These are phyloP conservation scores for Drosophila lacicola DNA, from an alignment of 2,888 invertebrate genomes.

Conservation along the genomic window DNA sequence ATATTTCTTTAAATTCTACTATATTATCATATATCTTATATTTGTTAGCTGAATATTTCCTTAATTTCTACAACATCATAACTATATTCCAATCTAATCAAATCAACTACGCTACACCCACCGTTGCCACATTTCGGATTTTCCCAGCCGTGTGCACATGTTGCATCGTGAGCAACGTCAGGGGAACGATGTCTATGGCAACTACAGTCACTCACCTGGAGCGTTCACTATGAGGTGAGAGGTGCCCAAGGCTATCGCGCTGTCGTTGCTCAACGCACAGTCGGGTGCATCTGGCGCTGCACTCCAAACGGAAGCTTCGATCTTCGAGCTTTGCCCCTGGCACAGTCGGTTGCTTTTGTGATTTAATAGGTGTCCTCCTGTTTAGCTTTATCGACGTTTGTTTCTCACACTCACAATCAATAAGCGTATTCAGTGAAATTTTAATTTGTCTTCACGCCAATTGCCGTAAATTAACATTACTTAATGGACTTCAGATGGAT, in stretches of 20 bases:
- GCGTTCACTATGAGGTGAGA: constrained; percentile 79
- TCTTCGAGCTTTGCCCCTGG: constrained; percentile 65
- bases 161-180: constrained; percentile 81
- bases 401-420: constrained; percentile 41
- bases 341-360: constrained; percentile 78
- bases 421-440: constrained; percentile 9
- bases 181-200: constrained; percentile 76
- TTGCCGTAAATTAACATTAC: constrained; percentile 31
- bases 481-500: constrained; percentile 43
- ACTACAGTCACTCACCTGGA: constrained; percentile 80
- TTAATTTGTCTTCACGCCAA: constrained; percentile 34
- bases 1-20: not conserved
- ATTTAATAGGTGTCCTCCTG: constrained; percentile 38
- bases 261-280: constrained; percentile 78
- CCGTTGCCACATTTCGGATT: constrained; percentile 81
- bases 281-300: constrained; percentile 73
- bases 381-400: not conserved
- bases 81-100: not conserved
- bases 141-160: constrained; percentile 75
- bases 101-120: constrained; percentile 78
- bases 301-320: constrained; percentile 68
- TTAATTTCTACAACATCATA: not conserved
- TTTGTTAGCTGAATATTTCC: not conserved
- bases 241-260: constrained; percentile 64
- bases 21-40: not conserved